phyloP scores from a whole-genome alignment of 2,113 vertebrate genomes.

The Saccopteryx bilineata region DNA sequence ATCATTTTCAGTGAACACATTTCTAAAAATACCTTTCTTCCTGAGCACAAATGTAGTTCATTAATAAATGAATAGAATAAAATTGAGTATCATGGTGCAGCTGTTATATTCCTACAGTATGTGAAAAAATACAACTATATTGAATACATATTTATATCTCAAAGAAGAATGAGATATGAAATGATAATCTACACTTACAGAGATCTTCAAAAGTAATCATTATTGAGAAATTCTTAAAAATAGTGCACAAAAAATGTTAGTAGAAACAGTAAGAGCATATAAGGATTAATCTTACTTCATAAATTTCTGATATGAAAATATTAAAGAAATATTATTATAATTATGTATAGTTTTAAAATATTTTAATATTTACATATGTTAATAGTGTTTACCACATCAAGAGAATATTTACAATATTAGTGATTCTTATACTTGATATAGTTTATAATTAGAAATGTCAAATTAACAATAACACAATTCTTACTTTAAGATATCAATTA shows the following conservation, averaged over 20 bases:
- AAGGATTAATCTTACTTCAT: background rate
- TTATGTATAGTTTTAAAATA: background rate
- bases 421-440: background rate
- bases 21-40: constrained; percentile 78
- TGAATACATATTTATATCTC: constrained; percentile 48
- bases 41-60: constrained; percentile 63
- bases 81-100: constrained; percentile 58
- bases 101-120: constrained; percentile 50
- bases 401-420: constrained; percentile 24
- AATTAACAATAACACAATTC: background rate
- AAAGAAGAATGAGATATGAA: constrained; percentile 35
- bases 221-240: background rate
- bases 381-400: background rate
- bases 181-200: background rate
- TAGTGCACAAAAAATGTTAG: background rate
- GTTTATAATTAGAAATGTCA: background rate
- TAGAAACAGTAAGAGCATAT: background rate
- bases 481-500: background rate
- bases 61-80: constrained; percentile 77
- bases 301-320: background rate
- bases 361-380: constrained; percentile 11
- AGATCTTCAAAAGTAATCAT: background rate
- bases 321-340: background rate
- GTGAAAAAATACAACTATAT: background rate
- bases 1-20: constrained; percentile 63